Conservation (phyloP, 2,113 vertebrate genomes). For the Sorex araneus region DNA sequence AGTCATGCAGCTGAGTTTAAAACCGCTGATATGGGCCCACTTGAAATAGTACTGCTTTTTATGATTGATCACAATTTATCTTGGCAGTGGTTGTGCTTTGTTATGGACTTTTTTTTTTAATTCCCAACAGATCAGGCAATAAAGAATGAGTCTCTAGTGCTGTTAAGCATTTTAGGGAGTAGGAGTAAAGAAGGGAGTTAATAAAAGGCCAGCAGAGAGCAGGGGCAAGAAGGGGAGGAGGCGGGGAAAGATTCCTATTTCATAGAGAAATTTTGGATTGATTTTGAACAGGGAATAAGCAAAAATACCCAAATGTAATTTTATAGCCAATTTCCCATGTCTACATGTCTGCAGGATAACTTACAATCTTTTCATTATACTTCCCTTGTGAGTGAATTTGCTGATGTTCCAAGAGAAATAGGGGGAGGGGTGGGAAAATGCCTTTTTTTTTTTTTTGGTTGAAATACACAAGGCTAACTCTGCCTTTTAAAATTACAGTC, state of each 20-base stretch:
- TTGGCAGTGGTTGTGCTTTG: conserved; percentile 70
- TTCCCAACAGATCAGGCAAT: conserved; percentile 37
- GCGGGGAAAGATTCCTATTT: conserved; percentile 69
- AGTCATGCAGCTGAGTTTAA: conserved; percentile 31
- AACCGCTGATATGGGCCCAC: not conserved
- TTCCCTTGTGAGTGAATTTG: conserved; percentile 66
- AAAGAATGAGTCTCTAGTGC: conserved; percentile 51
- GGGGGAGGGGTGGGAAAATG: conserved; percentile 79
- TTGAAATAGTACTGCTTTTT: conserved; percentile 53
- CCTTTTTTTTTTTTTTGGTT: conserved; percentile 53
- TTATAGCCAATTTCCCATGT: conserved; percentile 81
- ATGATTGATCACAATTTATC: conserved; percentile 68
- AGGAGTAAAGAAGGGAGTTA: not conserved
- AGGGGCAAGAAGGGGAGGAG: conserved; percentile 51
- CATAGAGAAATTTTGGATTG: conserved; percentile 73
- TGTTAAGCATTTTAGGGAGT: conserved; percentile 27
- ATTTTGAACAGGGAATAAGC: conserved; percentile 74
- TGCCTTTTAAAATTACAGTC: conserved; percentile 25
- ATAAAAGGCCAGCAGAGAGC: conserved; percentile 7
- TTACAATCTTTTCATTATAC: conserved; percentile 67
- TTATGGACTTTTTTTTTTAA: conserved; percentile 48
- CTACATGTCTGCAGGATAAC: conserved; percentile 78
- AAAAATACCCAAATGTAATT: conserved; percentile 79
- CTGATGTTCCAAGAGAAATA: conserved; percentile 83
- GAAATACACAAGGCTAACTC: conserved; percentile 56